These are phyloP conservation scores for Brachionus paranguensis DNA, from an alignment of 1,140 invertebrate species.

Conservation along the genomic window DNA sequence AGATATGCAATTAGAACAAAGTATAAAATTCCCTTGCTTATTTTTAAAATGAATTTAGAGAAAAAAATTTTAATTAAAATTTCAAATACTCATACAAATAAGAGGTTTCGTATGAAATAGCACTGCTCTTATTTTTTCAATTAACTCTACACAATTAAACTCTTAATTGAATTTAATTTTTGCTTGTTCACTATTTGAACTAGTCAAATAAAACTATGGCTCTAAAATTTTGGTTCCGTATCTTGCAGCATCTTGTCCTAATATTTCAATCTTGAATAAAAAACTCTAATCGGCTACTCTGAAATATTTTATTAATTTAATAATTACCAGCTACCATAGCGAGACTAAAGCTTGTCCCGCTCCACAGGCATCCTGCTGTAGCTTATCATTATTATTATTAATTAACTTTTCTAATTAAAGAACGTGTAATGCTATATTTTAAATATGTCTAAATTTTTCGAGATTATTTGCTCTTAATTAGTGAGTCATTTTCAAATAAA, in stretches of 20 bases:
- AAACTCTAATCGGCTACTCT: too few species aligned
- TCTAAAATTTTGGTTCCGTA: not conserved
- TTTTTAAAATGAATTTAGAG: not conserved
- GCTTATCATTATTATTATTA: too few species aligned
- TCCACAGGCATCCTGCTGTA: too few species aligned
- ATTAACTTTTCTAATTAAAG: too few species aligned
- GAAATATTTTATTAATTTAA: too few species aligned
- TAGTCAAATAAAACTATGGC: not conserved
- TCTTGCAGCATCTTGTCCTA: not conserved
- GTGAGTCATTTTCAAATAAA: too few species aligned
- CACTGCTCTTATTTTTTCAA: not conserved
- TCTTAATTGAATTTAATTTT: not conserved
- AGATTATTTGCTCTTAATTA: too few species aligned
- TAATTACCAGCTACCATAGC: too few species aligned
- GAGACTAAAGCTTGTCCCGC: too few species aligned
- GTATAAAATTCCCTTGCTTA: not conserved
- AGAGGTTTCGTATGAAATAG: not conserved
- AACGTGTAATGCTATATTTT: too few species aligned
- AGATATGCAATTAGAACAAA: not conserved
- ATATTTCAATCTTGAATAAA: too few species aligned
- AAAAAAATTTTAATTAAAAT: not conserved
- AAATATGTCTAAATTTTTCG: too few species aligned
- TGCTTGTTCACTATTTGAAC: not conserved
- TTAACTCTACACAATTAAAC: not conserved
- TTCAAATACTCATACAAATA: not conserved